These are phyloP conservation scores for Hypolimnas misippus DNA, from an alignment of 2,888 invertebrate genomes.

Conservation along the genomic window DNA sequence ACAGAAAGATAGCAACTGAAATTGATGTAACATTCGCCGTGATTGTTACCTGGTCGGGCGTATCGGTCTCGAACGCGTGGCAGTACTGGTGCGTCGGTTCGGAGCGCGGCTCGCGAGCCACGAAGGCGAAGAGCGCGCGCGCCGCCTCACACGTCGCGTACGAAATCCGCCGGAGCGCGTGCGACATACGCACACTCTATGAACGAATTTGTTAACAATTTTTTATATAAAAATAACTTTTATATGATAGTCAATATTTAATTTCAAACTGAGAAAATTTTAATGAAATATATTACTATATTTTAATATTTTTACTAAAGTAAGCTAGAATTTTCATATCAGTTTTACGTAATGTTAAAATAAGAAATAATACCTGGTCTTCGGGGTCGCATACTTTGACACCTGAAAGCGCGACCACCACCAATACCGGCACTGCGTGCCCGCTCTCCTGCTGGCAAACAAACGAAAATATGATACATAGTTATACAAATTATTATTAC, in stretches of 20 bases:
- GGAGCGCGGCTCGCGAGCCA: slow-evolving; percentile 79
- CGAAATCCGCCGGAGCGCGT: slow-evolving; percentile 92
- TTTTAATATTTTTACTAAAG: too few species aligned
- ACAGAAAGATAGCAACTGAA: too few species aligned
- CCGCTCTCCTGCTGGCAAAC: slow-evolving; percentile 81
- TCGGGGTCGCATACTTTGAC: slow-evolving; percentile 93
- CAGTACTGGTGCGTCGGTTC: slow-evolving; percentile 89
- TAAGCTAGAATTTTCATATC: too few species aligned
- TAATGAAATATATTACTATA: too few species aligned
- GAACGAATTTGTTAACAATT: too few species aligned
- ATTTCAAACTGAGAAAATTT: neutral
- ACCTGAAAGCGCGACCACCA: slow-evolving; percentile 90
- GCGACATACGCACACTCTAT: slow-evolving; percentile 92
- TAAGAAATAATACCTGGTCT: too few species aligned
- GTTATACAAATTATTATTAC: too few species aligned
- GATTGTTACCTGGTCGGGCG: slow-evolving; percentile 92
- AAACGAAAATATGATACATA: slow-evolving; percentile 9
- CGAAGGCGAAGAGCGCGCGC: slow-evolving; percentile 91
- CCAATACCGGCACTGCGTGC: slow-evolving; percentile 87
- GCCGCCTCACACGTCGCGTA: slow-evolving; percentile 94
- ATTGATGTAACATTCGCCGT: too few species aligned
- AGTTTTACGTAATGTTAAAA: too few species aligned
- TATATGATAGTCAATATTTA: too few species aligned
- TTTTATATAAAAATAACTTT: too few species aligned
- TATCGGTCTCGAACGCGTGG: slow-evolving; percentile 91